Conservation (phyloP, 2,888 invertebrate genomes). For the Aradus depressus region DNA sequence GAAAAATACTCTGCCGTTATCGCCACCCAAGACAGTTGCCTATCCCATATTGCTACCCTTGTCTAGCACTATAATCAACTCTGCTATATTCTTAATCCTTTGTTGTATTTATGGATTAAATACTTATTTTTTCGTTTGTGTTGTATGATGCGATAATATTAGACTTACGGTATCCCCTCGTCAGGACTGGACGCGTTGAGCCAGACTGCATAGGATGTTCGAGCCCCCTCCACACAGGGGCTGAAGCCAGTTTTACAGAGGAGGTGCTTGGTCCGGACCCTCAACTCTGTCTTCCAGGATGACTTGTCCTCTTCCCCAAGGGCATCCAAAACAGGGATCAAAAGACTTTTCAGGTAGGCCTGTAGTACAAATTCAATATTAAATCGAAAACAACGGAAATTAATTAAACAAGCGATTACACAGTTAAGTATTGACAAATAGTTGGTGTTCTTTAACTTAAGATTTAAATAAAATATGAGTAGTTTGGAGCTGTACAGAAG, state of each 20-base stretch:
- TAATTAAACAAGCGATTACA: too few relatives aligned
- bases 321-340: conserved; percentile 62
- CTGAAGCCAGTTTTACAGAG: conserved; percentile 48
- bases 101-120: too few relatives aligned
- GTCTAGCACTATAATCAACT: too few relatives aligned
- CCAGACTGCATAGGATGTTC: conserved; percentile 61
- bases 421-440: too few relatives aligned
- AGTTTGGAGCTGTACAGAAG: too few relatives aligned
- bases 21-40: too few relatives aligned
- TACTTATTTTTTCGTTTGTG: conserved; percentile 9
- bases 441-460: too few relatives aligned
- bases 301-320: conserved; percentile 48
- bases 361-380: conserved; percentile 33
- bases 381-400: too few relatives aligned
- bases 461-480: too few relatives aligned
- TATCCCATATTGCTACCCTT: too few relatives aligned
- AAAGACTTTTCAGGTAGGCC: conserved; percentile 56
- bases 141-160: conserved; percentile 4
- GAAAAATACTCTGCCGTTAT: too few relatives aligned
- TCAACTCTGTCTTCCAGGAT: conserved; percentile 54
- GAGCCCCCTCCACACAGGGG: conserved; percentile 65
- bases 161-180: conserved; percentile 61
- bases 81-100: too few relatives aligned
- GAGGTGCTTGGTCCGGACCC: conserved; percentile 56
- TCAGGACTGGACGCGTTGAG: conserved; percentile 61